phyloP scores from a whole-genome alignment of 2,797 vertebrate species.

The Cyprinella venusta region DNA sequence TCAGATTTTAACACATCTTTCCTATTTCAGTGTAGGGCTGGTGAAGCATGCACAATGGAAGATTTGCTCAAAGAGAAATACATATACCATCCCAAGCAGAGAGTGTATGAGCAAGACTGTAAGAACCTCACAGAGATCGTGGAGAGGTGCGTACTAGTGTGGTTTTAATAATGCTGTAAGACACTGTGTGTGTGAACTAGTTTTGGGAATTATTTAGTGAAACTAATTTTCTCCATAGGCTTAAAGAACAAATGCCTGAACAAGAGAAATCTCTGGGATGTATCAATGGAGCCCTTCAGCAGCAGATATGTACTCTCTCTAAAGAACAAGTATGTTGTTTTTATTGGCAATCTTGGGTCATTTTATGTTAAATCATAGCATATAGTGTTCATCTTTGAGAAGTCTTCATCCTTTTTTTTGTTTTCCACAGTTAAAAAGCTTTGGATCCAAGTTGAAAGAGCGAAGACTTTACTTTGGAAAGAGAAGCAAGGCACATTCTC shows the following conservation, averaged over 20 bases:
- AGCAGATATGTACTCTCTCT: slow-evolving; percentile 68
- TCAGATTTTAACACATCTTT: background rate
- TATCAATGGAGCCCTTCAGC: slow-evolving; percentile 72
- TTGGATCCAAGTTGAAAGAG: slow-evolving; percentile 76
- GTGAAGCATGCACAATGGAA: slow-evolving; percentile 69
- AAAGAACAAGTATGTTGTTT: slow-evolving; percentile 72
- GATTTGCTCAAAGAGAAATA: slow-evolving; percentile 82
- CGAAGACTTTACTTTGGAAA: slow-evolving; percentile 74
- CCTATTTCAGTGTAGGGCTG: slow-evolving; percentile 65
- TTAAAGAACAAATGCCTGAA: slow-evolving; percentile 71
- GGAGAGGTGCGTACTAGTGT: slow-evolving; percentile 77
- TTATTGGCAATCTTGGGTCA: background rate
- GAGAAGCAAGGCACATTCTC: slow-evolving; percentile 72
- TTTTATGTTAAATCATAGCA: background rate
- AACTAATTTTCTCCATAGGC: slow-evolving; percentile 59
- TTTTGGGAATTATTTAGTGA: background rate
- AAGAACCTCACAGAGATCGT: slow-evolving; percentile 77
- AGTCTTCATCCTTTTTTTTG: background rate
- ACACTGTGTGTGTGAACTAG: background rate
- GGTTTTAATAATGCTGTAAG: background rate
- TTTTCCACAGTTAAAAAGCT: slow-evolving; percentile 69
- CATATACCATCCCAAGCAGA: slow-evolving; percentile 82
- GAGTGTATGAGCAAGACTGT: slow-evolving; percentile 86
- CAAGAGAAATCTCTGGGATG: slow-evolving; percentile 71
- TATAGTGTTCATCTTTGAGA: background rate